phyloP scores from a whole-genome alignment of 2,888 invertebrate species.

The Diarsia mendica region DNA sequence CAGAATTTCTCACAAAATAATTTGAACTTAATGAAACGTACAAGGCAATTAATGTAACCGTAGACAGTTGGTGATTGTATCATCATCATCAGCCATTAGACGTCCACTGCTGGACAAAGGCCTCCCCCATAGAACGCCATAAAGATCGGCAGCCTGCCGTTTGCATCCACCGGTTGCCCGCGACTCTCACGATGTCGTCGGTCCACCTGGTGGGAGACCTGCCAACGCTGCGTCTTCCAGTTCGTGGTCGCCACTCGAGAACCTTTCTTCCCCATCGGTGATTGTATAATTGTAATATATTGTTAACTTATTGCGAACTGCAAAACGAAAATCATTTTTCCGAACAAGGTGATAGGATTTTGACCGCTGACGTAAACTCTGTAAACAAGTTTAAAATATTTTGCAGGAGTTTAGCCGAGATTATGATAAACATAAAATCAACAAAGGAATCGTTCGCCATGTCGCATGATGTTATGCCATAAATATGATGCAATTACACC shows the following conservation, averaged over 20 bases:
- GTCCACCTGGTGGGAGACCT: too few relatives aligned
- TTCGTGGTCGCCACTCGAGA: too few relatives aligned
- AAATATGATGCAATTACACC: constrained; percentile 71
- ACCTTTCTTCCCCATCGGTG: too few relatives aligned
- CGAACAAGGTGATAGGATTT: not conserved
- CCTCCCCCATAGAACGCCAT: too few relatives aligned
- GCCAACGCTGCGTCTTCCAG: too few relatives aligned
- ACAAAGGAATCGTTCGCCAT: constrained; percentile 46
- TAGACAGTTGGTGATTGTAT: not conserved
- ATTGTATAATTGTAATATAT: too few relatives aligned
- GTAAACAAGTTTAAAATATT: constrained; percentile 47
- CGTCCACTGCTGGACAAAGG: too few relatives aligned
- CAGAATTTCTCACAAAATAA: not conserved
- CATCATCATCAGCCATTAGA: too few relatives aligned
- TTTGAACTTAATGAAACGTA: not conserved
- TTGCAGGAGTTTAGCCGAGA: constrained; percentile 26
- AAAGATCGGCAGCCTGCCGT: too few relatives aligned
- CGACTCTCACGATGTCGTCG: too few relatives aligned
- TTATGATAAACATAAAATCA: constrained; percentile 45
- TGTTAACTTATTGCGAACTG: not conserved
- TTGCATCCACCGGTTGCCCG: too few relatives aligned
- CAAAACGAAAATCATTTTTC: not conserved
- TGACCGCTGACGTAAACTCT: constrained; percentile 21
- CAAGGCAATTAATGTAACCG: not conserved
- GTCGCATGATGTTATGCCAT: constrained; percentile 63